Evolutionary conservation across 2,113 vertebrate genomes (phyloP), one percentile per base, ranked within the genome.

Genomic region (Syngnathus floridae): DNA sequence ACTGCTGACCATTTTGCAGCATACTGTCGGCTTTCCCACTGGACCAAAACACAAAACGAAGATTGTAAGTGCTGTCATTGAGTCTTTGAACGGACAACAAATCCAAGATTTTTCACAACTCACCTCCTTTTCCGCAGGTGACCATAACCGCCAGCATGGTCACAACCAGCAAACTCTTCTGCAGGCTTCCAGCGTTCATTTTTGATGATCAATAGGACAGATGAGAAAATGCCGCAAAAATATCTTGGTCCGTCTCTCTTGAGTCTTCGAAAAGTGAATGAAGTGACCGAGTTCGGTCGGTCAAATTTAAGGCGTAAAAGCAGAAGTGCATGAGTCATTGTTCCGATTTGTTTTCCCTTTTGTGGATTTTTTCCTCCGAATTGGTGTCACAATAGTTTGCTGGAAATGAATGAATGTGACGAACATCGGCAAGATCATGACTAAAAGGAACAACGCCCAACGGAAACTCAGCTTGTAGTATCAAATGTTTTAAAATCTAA

Each of bases 301-400:
- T 0, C 2, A 0, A 13, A 22, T 64, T 86, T 86, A 78, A 66
- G n/a, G 36, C 12, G 21, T 4, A 1, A 52, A 81, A 83, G 81
- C 68, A 73, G 85, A 85, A 87, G 54, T 56, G 4, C 8, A 38
- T 81, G 22, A 52, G 63, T 76, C 72, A 74, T 56, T 64, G 66
- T 7, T 69, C 14, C n/a, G 0, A 35, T 17, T 26, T 14, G 65
- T 26, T 64, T 36, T 31, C 22, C 21, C 35, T 19, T 46, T 36
- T n/a, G 3, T 16, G 9, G 2, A 10, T 31, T 13, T 60, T 8
- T 37, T 43, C 11, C 11, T 55, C 31, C 51, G n/a, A 72, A 51
- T 41, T 67, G 52, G 48, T 46, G 31, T 73, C n/a, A 31, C 0
- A 35, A 41, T 26, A 2, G 12, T 9, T 57, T 6, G 1, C 16